Evolutionary conservation across 2,797 vertebrate genomes (phyloP).

Genomic region (Phataginus tetradactyla): DNA sequence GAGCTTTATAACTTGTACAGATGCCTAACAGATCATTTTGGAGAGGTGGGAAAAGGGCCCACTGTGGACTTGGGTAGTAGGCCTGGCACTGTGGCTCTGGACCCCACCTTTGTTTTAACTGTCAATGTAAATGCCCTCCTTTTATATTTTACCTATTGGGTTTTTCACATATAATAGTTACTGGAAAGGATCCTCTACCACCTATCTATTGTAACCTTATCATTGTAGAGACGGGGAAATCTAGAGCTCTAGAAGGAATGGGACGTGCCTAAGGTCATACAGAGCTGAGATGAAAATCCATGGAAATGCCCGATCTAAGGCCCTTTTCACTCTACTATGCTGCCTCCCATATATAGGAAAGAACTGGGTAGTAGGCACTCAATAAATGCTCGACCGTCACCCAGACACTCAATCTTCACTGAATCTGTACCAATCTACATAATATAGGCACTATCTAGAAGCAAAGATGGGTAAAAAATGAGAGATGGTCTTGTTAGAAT

Average conservation of each 20-base stretch:
- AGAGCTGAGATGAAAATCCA: not conserved
- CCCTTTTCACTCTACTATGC: not conserved
- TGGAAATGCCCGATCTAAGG: not conserved
- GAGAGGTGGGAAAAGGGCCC: not conserved
- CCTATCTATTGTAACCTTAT: not conserved
- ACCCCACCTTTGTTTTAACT: not conserved
- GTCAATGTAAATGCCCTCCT: not conserved
- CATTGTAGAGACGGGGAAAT: not conserved
- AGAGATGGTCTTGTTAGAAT: not conserved
- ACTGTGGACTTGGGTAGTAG: not conserved
- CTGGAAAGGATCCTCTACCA: not conserved
- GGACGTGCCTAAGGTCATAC: not conserved
- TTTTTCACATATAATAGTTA: not conserved
- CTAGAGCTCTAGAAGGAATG: not conserved
- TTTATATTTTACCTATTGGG: not conserved
- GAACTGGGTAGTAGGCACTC: not conserved
- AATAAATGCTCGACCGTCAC: not conserved
- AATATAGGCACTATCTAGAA: not conserved
- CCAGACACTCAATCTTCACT: not conserved
- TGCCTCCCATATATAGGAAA: not conserved
- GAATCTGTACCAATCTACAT: not conserved
- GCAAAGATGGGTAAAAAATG: not conserved
- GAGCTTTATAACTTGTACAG: not conserved
- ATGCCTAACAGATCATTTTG: not conserved
- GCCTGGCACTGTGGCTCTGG: not conserved